These are phyloP conservation scores for Dolichopus griseipennis DNA, from an alignment of 2,888 invertebrate genomes.

Conservation along the genomic window DNA sequence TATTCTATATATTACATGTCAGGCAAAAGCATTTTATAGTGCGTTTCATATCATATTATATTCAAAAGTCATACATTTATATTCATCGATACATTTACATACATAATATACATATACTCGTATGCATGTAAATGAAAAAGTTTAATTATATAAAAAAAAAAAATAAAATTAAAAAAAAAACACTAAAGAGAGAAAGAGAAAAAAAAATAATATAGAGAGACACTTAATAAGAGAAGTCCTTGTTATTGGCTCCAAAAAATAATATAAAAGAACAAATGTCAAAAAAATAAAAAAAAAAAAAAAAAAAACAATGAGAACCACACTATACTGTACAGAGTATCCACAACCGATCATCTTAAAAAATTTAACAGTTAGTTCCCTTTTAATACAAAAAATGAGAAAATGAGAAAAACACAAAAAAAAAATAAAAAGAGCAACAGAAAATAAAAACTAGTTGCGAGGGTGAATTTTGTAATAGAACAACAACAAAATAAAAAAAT, in stretches of 20 bases:
- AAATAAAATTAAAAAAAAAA: no score
- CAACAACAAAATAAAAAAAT: not conserved
- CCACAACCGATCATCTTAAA: no score
- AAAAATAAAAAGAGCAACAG: not conserved
- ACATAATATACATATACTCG: not conserved
- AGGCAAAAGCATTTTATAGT: no score
- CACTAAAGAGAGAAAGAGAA: no score
- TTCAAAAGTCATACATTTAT: no score
- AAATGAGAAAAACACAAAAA: not conserved
- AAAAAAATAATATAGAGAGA: no score
- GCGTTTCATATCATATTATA: no score
- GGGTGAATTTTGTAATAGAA: not conserved
- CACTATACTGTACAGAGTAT: no score
- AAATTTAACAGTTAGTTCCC: no score
- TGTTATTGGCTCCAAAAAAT: not conserved
- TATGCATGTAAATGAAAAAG: not conserved
- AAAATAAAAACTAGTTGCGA: constrained; percentile 1
- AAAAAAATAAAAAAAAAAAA: not conserved
- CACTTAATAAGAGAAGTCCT: not conserved
- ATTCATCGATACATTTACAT: no score
- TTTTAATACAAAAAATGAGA: no score
- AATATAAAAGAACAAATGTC: not conserved
- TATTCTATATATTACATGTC: no score
- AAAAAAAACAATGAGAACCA: not conserved
- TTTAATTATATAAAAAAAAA: not conserved